Conservation (phyloP, 2,113 vertebrate genomes). For the Saimiri boliviensis region DNA sequence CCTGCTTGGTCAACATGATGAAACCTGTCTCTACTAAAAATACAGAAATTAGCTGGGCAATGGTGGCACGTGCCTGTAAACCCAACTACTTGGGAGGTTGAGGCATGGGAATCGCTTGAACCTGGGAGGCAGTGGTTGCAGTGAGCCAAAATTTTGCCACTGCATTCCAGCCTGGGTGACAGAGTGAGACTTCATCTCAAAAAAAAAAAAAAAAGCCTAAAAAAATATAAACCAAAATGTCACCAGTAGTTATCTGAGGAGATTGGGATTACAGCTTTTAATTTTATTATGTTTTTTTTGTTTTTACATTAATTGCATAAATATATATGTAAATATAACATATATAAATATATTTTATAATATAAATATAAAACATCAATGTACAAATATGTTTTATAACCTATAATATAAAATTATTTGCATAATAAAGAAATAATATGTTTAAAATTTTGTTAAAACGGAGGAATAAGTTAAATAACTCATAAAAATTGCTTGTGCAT, state of each 20-base stretch:
- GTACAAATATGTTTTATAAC: background rate
- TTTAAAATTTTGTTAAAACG: constrained; percentile 23
- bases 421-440: background rate
- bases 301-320: constrained; percentile 18
- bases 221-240: constrained; percentile 21
- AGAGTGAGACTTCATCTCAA: background rate
- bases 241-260: constrained; percentile 27
- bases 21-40: background rate
- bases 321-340: background rate
- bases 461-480: background rate
- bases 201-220: background rate
- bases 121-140: background rate
- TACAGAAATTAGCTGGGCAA: background rate
- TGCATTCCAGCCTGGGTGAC: background rate
- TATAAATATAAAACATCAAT: background rate
- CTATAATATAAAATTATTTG: background rate
- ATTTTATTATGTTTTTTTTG: constrained; percentile 40
- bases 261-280: background rate
- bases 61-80: background rate
- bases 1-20: background rate
- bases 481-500: background rate
- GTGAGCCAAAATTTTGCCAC: background rate
- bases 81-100: background rate
- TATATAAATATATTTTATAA: background rate
- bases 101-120: background rate